A percentile compares a stretch with the other conserved stretches of the same genome.
Evolutionary conservation across 1,140 invertebrate species (phyloP).

Genomic region (Anastrepha ludens): DNA sequence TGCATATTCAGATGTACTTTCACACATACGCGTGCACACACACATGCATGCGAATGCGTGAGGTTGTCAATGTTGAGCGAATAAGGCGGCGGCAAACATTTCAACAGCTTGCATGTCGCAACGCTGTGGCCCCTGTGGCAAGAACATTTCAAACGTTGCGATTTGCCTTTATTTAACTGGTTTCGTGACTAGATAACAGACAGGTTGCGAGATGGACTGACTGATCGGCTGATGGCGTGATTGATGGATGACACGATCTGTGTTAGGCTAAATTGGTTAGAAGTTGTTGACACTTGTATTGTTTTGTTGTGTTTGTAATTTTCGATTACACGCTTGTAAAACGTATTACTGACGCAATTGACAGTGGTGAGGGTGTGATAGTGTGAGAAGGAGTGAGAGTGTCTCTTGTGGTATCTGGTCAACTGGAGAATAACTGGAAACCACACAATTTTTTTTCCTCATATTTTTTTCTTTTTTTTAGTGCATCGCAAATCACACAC

Average conservation of each 20-base stretch:
- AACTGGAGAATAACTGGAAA: no score
- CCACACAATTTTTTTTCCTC: no score
- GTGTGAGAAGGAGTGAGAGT: no score
- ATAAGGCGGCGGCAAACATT: background rate
- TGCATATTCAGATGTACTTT: no score
- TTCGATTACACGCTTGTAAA: no score
- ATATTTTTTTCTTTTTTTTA: no score
- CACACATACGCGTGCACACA: background rate
- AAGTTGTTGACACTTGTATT: background rate
- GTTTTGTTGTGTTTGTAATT: no score
- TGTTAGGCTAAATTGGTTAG: slow-evolving; percentile 5
- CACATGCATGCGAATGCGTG: background rate
- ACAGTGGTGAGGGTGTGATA: no score
- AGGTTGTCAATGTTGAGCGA: slow-evolving; percentile 1
- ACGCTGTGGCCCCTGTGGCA: background rate
- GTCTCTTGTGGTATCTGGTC: no score
- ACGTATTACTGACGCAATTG: no score
- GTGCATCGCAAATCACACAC: no score
- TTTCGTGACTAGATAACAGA: background rate
- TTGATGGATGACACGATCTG: background rate
- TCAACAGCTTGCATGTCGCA: slow-evolving; percentile 15
- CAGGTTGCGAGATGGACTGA: background rate
- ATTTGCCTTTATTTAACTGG: slow-evolving; percentile 16
- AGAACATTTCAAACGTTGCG: slow-evolving; percentile 7
- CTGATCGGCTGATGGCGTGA: slow-evolving; percentile 7